Conservation (phyloP, 2,113 vertebrate genomes). For the Cyprinodon brontotheroides region DNA sequence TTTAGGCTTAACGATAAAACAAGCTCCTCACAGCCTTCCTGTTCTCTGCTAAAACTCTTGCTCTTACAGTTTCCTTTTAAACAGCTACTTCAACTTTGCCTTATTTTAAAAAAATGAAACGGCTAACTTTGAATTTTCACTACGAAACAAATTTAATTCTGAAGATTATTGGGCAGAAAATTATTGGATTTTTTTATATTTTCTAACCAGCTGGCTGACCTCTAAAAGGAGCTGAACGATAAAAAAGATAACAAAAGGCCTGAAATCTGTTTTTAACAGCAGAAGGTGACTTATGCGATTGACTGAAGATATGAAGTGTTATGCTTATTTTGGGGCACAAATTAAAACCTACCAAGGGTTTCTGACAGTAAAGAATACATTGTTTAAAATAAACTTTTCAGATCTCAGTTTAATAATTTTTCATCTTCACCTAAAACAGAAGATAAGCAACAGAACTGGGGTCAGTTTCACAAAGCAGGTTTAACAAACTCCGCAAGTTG, state of each 20-base stretch:
- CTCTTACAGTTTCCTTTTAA: background rate
- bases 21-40: background rate
- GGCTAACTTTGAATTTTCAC: background rate
- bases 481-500: no score
- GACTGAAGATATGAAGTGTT: no score
- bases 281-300: no score
- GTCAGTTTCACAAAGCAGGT: no score
- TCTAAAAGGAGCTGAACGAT: background rate
- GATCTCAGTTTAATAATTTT: background rate
- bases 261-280: background rate
- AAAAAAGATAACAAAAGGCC: background rate
- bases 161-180: background rate
- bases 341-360: no score
- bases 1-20: background rate
- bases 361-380: no score
- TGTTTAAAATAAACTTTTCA: background rate
- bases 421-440: background rate
- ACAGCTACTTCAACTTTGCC: background rate
- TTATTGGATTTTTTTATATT: background rate
- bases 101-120: background rate
- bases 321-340: no score
- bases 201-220: background rate
- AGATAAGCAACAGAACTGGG: background rate
- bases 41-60: background rate
- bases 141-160: background rate